Evolutionary conservation across 2,888 invertebrate species (phyloP).

Genomic region (Pristionchus exspectatus): DNA sequence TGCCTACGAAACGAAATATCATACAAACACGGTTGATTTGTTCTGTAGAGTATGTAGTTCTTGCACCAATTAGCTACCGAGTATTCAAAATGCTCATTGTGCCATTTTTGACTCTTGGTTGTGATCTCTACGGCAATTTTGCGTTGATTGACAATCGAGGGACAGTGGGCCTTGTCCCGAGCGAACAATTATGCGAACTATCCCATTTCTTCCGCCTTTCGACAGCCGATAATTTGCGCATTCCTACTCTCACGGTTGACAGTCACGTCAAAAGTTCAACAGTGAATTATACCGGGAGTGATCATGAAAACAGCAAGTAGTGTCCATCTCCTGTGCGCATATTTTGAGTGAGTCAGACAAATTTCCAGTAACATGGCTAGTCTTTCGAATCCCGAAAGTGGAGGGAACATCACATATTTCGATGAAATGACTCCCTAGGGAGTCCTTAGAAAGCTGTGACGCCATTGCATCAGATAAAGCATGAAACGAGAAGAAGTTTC

Average conservation of each 20-base stretch:
- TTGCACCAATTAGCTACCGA: no score
- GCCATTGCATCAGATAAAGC: background rate
- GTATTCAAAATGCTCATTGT: no score
- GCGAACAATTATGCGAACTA: conserved; percentile 4
- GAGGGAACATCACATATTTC: background rate
- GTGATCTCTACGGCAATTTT: no score
- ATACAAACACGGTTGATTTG: background rate
- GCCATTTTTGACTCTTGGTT: no score
- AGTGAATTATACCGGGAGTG: background rate
- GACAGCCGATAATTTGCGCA: background rate
- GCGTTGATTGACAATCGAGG: background rate
- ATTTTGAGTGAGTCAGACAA: no score
- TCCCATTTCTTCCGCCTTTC: conserved; percentile 15
- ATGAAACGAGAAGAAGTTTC: background rate
- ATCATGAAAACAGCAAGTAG: background rate
- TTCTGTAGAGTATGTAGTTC: background rate
- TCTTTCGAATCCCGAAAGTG: background rate
- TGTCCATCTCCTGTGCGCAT: no score
- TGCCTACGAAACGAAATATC: background rate
- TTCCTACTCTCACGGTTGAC: background rate
- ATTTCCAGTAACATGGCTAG: background rate
- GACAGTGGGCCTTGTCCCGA: conserved; percentile 29
- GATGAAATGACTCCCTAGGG: background rate
- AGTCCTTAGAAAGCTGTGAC: background rate
- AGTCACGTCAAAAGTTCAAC: background rate